phyloP scores from a whole-genome alignment of 2,888 invertebrate species.

The Hyposoter dolosus region DNA sequence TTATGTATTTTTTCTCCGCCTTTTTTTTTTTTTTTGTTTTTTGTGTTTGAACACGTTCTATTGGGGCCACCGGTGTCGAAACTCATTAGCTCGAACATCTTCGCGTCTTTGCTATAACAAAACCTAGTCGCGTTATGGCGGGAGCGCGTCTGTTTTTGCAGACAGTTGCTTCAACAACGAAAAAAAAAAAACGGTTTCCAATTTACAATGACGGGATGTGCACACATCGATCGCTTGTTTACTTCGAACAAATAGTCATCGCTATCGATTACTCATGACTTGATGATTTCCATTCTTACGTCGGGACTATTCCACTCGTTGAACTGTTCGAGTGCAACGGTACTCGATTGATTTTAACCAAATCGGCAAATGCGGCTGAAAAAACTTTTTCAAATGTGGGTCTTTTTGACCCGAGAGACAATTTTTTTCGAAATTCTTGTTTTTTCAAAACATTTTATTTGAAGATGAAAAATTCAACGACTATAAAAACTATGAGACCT shows the following conservation, averaged over 20 bases:
- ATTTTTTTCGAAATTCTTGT: too few relatives aligned
- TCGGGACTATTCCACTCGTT: neutral
- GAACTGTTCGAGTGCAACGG: neutral
- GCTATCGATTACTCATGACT: constrained; percentile 45
- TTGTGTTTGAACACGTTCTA: neutral
- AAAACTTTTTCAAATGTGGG: too few relatives aligned
- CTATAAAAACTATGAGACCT: too few relatives aligned
- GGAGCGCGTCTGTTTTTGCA: constrained; percentile 23
- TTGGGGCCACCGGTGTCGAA: constrained; percentile 28
- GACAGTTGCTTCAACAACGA: neutral
- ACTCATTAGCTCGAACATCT: constrained; percentile 11
- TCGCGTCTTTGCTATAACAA: constrained; percentile 19
- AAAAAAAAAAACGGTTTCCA: neutral
- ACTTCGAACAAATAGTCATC: constrained; percentile 51
- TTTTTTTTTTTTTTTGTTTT: neutral
- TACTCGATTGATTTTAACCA: neutral
- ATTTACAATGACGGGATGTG: constrained; percentile 26
- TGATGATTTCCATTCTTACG: constrained; percentile 10
- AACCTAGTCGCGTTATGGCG: constrained; percentile 2
- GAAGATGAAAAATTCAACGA: neutral
- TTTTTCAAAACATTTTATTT: too few relatives aligned
- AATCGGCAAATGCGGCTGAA: neutral
- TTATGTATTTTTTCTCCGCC: constrained; percentile 4
- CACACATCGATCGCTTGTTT: constrained; percentile 40
- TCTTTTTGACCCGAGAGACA: too few relatives aligned